Conservation (phyloP, 2,888 invertebrate species). For the Corythucha ciliata region DNA sequence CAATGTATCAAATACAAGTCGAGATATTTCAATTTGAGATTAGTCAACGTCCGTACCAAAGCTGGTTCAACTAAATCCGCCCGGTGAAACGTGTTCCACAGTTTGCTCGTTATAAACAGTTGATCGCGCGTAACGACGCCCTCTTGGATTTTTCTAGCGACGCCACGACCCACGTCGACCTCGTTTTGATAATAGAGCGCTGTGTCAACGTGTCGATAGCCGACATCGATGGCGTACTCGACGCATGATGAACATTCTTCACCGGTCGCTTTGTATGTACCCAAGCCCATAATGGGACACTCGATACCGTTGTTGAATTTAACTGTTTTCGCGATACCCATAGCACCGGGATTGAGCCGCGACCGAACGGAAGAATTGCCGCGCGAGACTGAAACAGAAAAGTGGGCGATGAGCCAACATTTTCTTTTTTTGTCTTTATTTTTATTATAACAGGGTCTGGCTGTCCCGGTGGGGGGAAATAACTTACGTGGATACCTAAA, state of each 20-base stretch:
- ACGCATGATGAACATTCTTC: conserved; percentile 46
- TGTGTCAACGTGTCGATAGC: conserved; percentile 69
- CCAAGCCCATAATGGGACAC: conserved; percentile 20
- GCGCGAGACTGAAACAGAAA: too few species aligned
- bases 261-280: conserved; percentile 13
- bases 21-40: conserved; percentile 66
- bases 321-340: too few species aligned
- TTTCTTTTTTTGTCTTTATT: too few species aligned
- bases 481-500: too few species aligned
- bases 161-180: conserved; percentile 56
- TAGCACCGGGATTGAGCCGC: too few species aligned
- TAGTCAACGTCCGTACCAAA: conserved; percentile 55
- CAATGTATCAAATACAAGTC: conserved; percentile 88
- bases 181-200: conserved; percentile 62
- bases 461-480: too few species aligned
- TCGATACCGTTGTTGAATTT: conserved; percentile 22
- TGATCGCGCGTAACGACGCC: conserved; percentile 60
- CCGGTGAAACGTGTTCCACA: conserved; percentile 80
- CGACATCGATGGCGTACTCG: conserved; percentile 61
- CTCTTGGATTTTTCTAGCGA: conserved; percentile 54
- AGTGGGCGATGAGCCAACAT: too few species aligned
- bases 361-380: too few species aligned
- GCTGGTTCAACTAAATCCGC: conserved; percentile 64
- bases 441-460: too few species aligned
- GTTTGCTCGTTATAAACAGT: conserved; percentile 55